These are phyloP conservation scores for Drosophila kikkawai DNA, from an alignment of 1,140 invertebrate genomes.

Conservation along the genomic window DNA sequence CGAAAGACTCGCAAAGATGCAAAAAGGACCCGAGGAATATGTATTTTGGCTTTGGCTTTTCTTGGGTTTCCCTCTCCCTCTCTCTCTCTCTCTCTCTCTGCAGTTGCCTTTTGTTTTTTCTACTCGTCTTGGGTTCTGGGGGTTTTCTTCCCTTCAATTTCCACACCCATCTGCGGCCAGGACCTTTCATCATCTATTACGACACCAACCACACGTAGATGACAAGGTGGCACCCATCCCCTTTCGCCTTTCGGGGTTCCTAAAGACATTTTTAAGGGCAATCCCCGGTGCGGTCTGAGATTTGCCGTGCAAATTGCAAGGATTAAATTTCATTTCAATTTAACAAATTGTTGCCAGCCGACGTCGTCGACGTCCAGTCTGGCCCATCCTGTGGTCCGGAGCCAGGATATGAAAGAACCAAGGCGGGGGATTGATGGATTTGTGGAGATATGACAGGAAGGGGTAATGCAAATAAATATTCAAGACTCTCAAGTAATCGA, in stretches of 20 bases:
- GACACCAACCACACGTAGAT: conserved; percentile 64
- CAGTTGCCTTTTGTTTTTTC: conserved; percentile 64
- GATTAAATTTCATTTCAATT: conserved; percentile 79
- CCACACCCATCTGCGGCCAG: conserved; percentile 43
- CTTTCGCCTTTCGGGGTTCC: conserved; percentile 36
- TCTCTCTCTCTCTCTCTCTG: conserved; percentile 10
- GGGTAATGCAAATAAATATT: conserved; percentile 4
- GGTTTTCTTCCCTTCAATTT: not conserved
- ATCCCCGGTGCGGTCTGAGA: conserved; percentile 68
- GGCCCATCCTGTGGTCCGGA: not conserved
- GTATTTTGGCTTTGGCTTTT: conserved; percentile 52
- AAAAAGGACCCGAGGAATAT: conserved; percentile 65
- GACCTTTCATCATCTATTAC: conserved; percentile 77
- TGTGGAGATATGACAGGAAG: conserved; percentile 2
- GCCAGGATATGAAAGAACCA: not conserved
- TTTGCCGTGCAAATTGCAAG: conserved; percentile 78
- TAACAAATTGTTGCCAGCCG: conserved; percentile 66
- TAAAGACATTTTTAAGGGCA: conserved; percentile 74
- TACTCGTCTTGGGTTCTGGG: not conserved
- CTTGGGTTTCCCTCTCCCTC: conserved; percentile 24
- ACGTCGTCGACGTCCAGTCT: not conserved
- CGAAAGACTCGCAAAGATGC: conserved; percentile 79
- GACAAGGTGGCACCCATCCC: conserved; percentile 22
- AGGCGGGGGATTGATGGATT: conserved; percentile 12
- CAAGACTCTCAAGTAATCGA: conserved; percentile 4